Evolutionary conservation across 2,888 invertebrate genomes (phyloP).

Genomic region (Drosophila acutilabella): DNA sequence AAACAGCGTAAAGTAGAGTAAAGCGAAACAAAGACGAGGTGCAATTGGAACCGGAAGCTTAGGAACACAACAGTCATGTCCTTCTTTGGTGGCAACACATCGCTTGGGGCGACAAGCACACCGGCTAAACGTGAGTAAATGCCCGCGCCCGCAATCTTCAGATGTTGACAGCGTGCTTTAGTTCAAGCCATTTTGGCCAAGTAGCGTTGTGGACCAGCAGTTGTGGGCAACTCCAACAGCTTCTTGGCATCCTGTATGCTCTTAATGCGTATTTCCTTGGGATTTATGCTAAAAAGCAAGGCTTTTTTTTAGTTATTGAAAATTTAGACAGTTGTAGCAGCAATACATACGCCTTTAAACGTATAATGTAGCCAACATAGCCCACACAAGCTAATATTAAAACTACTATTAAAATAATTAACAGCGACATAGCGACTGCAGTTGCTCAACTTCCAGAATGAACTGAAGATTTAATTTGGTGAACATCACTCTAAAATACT

Average conservation of each 20-base stretch:
- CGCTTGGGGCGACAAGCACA: constrained; percentile 86
- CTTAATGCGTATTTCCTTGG: constrained; percentile 55
- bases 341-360: constrained; percentile 65
- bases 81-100: constrained; percentile 83
- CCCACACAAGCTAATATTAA: constrained; percentile 37
- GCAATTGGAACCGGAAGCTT: constrained; percentile 1
- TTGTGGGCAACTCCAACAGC: constrained; percentile 49
- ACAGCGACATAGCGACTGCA: constrained; percentile 29
- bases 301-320: neutral
- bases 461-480: constrained; percentile 40
- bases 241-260: constrained; percentile 61
- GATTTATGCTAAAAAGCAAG: constrained; percentile 55
- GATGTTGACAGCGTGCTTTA: constrained; percentile 17
- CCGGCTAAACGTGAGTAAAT: constrained; percentile 87
- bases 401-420: constrained; percentile 43
- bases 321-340: neutral
- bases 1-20: neutral
- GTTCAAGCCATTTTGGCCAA: constrained; percentile 67
- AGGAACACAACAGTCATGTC: constrained; percentile 76
- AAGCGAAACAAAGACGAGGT: constrained; percentile 1
- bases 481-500: constrained; percentile 5
- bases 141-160: constrained; percentile 14
- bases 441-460: constrained; percentile 8
- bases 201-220: constrained; percentile 47
- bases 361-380: constrained; percentile 61